phyloP scores from a whole-genome alignment of 2,888 invertebrate species.

The Cylloceria caligata region DNA sequence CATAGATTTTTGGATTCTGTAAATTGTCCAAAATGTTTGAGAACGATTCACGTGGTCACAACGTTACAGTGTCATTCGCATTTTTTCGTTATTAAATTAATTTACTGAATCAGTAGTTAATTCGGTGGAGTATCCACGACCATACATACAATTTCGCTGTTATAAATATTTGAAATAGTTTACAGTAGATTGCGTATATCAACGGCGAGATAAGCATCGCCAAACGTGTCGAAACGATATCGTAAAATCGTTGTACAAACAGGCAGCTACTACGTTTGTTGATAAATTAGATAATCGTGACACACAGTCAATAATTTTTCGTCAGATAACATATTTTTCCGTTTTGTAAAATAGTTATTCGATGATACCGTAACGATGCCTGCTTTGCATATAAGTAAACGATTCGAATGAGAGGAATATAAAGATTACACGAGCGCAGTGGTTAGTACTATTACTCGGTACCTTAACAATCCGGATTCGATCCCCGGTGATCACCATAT shows the following conservation, averaged over 20 bases:
- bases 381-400: too few relatives aligned
- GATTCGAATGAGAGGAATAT: too few relatives aligned
- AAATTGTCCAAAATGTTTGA: neutral
- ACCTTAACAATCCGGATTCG: too few relatives aligned
- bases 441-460: too few relatives aligned
- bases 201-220: neutral
- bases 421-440: too few relatives aligned
- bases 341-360: neutral
- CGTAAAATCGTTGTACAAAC: neutral
- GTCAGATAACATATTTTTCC: neutral
- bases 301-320: neutral
- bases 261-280: neutral
- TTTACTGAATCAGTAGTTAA: conserved; percentile 45
- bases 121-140: neutral
- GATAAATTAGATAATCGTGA: conserved; percentile 15
- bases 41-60: neutral
- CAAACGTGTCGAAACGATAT: neutral
- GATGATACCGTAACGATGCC: too few relatives aligned
- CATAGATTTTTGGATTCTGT: neutral
- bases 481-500: too few relatives aligned
- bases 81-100: conserved; percentile 51
- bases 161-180: neutral
- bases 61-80: neutral
- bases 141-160: neutral
- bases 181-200: neutral